phyloP scores from a whole-genome alignment of 2,797 vertebrate genomes.

The Sebastes taczanowskii region DNA sequence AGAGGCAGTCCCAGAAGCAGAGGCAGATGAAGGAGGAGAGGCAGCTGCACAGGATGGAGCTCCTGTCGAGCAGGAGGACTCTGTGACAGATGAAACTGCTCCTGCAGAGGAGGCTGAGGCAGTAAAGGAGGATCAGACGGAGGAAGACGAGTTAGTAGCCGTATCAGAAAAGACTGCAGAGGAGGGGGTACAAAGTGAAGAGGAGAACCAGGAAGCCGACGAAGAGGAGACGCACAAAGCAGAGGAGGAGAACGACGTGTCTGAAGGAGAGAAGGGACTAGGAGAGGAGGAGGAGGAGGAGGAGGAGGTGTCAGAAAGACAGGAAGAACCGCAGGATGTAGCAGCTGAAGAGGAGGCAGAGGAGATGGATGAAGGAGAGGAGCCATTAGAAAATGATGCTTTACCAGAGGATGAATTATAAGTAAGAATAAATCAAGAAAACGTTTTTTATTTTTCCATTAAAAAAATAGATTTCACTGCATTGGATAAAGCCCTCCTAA shows the following conservation, averaged over 20 bases:
- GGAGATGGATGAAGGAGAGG: constrained; percentile 32
- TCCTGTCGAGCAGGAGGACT: constrained; percentile 41
- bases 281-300: constrained; percentile 4
- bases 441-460: not conserved
- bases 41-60: constrained; percentile 23
- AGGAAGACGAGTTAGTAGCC: constrained; percentile 5
- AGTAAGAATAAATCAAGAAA: constrained; percentile 10
- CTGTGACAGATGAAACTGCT: constrained; percentile 21
- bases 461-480: not conserved
- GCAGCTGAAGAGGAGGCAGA: constrained; percentile 38
- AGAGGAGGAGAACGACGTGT: not conserved
- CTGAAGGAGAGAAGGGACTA: not conserved
- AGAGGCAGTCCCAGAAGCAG: not conserved
- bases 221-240: not conserved
- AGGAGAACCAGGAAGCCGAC: not conserved
- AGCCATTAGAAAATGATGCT: constrained; percentile 31
- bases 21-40: not conserved
- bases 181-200: not conserved
- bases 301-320: constrained; percentile 2
- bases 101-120: constrained; percentile 34
- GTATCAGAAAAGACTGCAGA: constrained; percentile 24
- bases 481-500: not conserved
- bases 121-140: constrained; percentile 3
- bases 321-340: constrained; percentile 20
- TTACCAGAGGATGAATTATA: constrained; percentile 63